phyloP scores from a whole-genome alignment of 37 sponge, comb jelly and placozoan species.

The Geodia barretti region DNA sequence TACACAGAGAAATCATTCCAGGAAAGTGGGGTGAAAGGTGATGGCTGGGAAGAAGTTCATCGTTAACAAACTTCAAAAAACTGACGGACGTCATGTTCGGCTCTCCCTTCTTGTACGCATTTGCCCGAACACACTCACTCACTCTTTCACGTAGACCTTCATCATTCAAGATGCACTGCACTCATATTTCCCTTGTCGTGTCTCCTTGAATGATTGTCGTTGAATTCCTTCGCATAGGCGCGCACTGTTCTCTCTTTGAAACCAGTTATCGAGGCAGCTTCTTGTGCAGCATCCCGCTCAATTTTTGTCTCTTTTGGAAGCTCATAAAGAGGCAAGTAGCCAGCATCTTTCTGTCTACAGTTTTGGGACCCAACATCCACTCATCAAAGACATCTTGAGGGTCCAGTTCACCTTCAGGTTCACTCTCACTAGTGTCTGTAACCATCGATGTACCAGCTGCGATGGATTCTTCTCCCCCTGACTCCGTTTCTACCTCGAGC shows the following conservation, averaged over 20 bases:
- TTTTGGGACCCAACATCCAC: too few species aligned
- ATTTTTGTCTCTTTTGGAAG: too few species aligned
- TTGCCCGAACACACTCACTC: conserved; percentile 27
- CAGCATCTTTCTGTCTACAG: too few species aligned
- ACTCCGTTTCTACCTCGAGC: too few species aligned
- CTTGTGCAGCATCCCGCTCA: conserved; percentile 8
- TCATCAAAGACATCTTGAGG: too few species aligned
- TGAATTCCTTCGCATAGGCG: not conserved
- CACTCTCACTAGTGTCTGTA: too few species aligned
- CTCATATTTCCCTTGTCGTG: conserved; percentile 9
- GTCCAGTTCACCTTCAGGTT: too few species aligned
- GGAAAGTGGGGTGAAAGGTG: conserved; percentile 21
- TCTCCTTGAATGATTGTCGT: not conserved
- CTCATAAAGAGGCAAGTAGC: too few species aligned
- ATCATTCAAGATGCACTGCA: conserved; percentile 20
- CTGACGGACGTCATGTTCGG: conserved; percentile 5
- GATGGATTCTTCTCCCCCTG: too few species aligned
- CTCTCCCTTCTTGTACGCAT: conserved; percentile 35
- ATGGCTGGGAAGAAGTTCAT: conserved; percentile 4
- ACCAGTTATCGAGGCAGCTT: conserved; percentile 12
- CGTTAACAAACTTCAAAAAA: conserved; percentile 15
- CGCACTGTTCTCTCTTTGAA: conserved; percentile 9
- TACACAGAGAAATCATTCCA: conserved; percentile 12
- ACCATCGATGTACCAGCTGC: too few species aligned
- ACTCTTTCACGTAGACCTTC: conserved; percentile 22